Conservation (phyloP, 2,888 invertebrate genomes). For the Zootermopsis nevadensis region DNA sequence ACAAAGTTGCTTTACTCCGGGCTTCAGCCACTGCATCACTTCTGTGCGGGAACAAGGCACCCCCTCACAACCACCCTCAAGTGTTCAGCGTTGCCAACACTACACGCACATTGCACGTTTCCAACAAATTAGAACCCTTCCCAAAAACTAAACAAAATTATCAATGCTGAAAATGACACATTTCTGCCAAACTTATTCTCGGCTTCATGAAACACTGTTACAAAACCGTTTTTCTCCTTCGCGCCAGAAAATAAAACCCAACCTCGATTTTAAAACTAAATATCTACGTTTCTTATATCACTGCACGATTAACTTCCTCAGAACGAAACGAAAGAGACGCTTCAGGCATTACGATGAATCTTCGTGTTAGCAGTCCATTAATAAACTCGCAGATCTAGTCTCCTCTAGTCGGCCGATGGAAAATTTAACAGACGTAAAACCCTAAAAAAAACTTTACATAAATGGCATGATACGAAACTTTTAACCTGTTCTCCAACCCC, state of each 20-base stretch:
- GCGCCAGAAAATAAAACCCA: background rate
- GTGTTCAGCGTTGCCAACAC: constrained; percentile 1
- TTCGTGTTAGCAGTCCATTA: too few species aligned
- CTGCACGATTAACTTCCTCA: background rate
- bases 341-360: too few species aligned
- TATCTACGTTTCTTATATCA: background rate
- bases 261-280: background rate
- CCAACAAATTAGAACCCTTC: background rate
- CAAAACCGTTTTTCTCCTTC: background rate
- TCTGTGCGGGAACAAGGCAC: background rate
- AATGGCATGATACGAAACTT: too few species aligned
- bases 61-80: background rate
- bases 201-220: background rate
- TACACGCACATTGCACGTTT: background rate
- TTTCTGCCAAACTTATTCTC: background rate
- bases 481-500: too few species aligned
- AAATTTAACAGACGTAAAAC: too few species aligned
- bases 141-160: background rate
- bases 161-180: background rate
- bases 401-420: too few species aligned
- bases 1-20: background rate
- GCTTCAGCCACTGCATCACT: background rate
- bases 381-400: too few species aligned
- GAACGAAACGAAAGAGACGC: too few species aligned
- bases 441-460: too few species aligned